Evolutionary conservation across 2,113 vertebrate species (phyloP).

Genomic region (Stictonetta naevosa): DNA sequence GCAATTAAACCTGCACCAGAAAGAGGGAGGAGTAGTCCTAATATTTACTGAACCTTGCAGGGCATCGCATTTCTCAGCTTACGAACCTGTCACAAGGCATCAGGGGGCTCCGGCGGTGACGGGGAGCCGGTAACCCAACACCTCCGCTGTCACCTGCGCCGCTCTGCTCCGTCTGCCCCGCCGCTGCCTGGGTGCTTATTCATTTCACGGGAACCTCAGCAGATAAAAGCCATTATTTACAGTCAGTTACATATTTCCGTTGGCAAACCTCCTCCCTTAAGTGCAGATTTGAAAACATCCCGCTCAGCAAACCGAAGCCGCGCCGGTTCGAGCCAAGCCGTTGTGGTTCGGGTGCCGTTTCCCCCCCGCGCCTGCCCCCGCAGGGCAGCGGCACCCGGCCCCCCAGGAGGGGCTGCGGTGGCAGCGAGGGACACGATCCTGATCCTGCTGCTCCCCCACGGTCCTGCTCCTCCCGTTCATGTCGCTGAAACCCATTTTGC

Average conservation of each 20-base stretch:
- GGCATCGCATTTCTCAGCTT: neutral
- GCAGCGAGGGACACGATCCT: neutral
- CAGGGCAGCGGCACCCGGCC: neutral
- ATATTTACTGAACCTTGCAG: conserved; percentile 56
- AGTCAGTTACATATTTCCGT: conserved; percentile 70
- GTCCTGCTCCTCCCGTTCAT: neutral
- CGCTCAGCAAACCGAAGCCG: neutral
- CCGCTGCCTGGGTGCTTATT: neutral
- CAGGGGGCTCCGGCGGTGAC: neutral
- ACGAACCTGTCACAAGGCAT: conserved; percentile 56
- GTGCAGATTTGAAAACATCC: conserved; percentile 56
- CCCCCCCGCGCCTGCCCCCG: fast-evolving
- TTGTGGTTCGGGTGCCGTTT: fast-evolving
- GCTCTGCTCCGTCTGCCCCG: neutral
- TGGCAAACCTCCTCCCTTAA: conserved; percentile 59
- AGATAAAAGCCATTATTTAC: conserved; percentile 71
- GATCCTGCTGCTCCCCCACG: neutral
- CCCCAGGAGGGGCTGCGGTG: fast-evolving
- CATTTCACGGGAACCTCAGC: conserved; percentile 17
- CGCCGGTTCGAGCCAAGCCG: fast-evolving
- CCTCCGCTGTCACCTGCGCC: neutral
- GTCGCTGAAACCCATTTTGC: neutral
- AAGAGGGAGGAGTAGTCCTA: conserved; percentile 60
- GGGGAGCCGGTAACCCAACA: conserved; percentile 47
- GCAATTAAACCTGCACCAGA: conserved; percentile 40